phyloP scores from a whole-genome alignment of 1,140 invertebrate genomes.

The Aradophagus sp. region DNA sequence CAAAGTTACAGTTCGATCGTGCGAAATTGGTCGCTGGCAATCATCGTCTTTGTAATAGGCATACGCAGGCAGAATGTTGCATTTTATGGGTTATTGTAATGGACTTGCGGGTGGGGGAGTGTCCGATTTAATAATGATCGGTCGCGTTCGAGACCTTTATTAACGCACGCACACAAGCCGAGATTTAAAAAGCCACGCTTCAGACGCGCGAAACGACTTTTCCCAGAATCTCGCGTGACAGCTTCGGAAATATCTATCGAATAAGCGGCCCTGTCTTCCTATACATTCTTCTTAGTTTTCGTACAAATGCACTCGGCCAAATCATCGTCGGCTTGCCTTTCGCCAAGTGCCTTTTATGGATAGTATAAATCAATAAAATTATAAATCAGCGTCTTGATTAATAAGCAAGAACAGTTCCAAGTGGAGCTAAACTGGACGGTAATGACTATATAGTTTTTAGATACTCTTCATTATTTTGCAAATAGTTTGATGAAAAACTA shows the following conservation, averaged over 20 bases:
- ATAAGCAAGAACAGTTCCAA: too few relatives aligned
- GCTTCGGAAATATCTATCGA: conserved; percentile 68
- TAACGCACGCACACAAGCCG: conserved; percentile 63
- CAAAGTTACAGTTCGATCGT: conserved; percentile 33
- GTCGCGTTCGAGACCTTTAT: conserved; percentile 71
- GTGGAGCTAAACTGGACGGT: too few relatives aligned
- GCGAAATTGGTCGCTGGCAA: conserved; percentile 5
- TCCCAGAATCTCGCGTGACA: conserved; percentile 75
- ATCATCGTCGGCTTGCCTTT: neutral
- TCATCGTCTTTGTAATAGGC: conserved; percentile 68
- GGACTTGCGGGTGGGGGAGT: conserved; percentile 65
- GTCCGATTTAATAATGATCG: conserved; percentile 74
- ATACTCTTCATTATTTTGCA: too few relatives aligned
- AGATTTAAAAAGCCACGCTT: conserved; percentile 23
- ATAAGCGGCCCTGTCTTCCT: conserved; percentile 42
- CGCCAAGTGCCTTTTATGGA: too few relatives aligned
- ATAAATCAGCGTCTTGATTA: too few relatives aligned
- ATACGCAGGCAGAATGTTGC: conserved; percentile 70
- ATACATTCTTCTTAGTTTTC: conserved; percentile 34
- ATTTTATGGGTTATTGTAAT: conserved; percentile 74
- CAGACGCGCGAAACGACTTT: conserved; percentile 72
- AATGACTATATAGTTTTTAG: too few relatives aligned
- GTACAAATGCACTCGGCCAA: neutral
- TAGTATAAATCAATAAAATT: too few relatives aligned
- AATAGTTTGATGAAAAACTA: too few relatives aligned